A percentile compares a stretch with the other conserved stretches of the same genome.
phyloP scores from a whole-genome alignment of 1,140 invertebrate species.

The Lordiphosa stackelbergi region DNA sequence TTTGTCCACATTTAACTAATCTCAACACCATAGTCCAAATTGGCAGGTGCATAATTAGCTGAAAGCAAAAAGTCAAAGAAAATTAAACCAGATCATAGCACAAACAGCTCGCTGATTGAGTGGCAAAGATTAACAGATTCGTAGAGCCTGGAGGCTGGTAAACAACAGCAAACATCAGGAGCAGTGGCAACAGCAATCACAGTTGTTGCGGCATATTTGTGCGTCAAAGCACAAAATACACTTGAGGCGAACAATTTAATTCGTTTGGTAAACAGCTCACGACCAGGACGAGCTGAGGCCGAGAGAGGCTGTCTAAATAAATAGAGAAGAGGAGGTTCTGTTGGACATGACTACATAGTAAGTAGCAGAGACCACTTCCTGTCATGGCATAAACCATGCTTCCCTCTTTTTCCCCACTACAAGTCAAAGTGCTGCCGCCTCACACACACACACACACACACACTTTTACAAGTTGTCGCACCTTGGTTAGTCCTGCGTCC shows the following conservation, averaged over 20 bases:
- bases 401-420: conserved; percentile 4
- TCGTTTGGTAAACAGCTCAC: conserved; percentile 70
- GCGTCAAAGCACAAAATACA: conserved; percentile 65
- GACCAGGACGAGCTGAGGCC: conserved; percentile 19
- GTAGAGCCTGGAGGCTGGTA: conserved; percentile 35
- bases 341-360: conserved; percentile 57
- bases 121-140: conserved; percentile 69
- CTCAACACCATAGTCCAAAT: conserved; percentile 2
- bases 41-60: conserved; percentile 61
- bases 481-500: conserved; percentile 14
- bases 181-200: conserved; percentile 19
- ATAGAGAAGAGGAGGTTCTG: conserved; percentile 39
- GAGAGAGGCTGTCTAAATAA: conserved; percentile 44
- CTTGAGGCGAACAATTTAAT: conserved; percentile 74
- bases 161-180: conserved; percentile 5
- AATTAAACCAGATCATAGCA: not conserved
- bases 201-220: conserved; percentile 50
- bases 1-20: not conserved
- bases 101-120: conserved; percentile 56
- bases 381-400: conserved; percentile 57
- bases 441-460: conserved; percentile 11
- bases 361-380: conserved; percentile 71
- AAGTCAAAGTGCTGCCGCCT: conserved; percentile 16
- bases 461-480: conserved; percentile 19
- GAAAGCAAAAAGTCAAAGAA: conserved; percentile 4